Conservation (phyloP, 2,797 vertebrate species). For the Sylvia borin region DNA sequence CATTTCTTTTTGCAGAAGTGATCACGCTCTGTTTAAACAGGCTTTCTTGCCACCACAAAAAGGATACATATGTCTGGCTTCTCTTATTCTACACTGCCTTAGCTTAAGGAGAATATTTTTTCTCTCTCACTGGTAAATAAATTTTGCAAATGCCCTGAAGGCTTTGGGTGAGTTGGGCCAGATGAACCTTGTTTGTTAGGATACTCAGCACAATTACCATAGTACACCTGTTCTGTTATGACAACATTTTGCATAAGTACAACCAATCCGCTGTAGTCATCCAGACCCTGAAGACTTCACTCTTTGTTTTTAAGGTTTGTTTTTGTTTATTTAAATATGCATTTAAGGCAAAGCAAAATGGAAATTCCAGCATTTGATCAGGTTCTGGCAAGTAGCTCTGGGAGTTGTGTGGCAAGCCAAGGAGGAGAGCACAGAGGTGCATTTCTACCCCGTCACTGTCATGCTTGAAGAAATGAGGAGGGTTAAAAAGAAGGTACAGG, state of each 20-base stretch:
- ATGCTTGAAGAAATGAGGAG: neutral
- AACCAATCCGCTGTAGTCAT: neutral
- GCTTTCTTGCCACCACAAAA: neutral
- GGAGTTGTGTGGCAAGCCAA: neutral
- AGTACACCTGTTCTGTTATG: constrained; percentile 37
- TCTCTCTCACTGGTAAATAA: neutral
- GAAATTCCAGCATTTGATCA: neutral
- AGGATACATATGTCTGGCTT: neutral
- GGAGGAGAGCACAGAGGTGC: neutral
- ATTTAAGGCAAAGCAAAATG: neutral
- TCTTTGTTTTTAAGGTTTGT: neutral
- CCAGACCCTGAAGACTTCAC: neutral
- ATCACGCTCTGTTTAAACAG: neutral
- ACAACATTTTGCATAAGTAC: neutral
- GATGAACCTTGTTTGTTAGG: constrained; percentile 27
- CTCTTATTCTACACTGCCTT: neutral
- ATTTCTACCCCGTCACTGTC: neutral
- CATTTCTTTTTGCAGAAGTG: neutral
- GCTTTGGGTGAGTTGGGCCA: neutral
- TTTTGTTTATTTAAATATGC: constrained; percentile 28
- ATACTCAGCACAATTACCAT: constrained; percentile 4
- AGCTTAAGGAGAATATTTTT: neutral
- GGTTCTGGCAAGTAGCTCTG: neutral
- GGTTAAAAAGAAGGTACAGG: neutral
- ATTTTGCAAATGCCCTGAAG: neutral